Evolutionary conservation across 1,140 invertebrate genomes (phyloP).

Genomic region (Leptinotarsa lineolata): DNA sequence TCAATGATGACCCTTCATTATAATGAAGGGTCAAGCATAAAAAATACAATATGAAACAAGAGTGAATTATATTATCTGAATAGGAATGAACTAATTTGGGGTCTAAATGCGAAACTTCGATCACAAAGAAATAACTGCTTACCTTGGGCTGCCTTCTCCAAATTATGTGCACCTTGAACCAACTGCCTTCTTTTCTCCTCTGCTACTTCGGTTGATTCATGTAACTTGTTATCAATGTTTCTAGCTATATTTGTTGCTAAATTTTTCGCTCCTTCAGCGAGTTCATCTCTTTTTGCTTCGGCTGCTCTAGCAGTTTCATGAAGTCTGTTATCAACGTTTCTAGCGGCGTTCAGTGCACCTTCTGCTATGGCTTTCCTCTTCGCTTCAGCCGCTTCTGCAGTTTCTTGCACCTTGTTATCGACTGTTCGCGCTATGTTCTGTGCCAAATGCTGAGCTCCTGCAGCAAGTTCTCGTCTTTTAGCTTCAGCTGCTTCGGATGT

Average conservation of each 20-base stretch:
- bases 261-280: constrained; percentile 18
- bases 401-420: constrained; percentile 28
- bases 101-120: too few relatives aligned
- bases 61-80: too few relatives aligned
- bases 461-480: not conserved
- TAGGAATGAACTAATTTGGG: too few relatives aligned
- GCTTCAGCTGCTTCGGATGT: constrained; percentile 27
- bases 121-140: not conserved
- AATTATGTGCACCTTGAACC: constrained; percentile 33
- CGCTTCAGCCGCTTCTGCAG: constrained; percentile 19
- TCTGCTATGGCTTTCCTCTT: constrained; percentile 17
- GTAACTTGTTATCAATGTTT: constrained; percentile 33
- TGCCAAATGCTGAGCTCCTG: constrained; percentile 16
- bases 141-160: constrained; percentile 28
- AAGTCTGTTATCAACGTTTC: constrained; percentile 25
- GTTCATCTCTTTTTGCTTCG: constrained; percentile 12
- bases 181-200: constrained; percentile 20
- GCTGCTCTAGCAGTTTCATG: constrained; percentile 18
- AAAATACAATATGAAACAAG: too few relatives aligned
- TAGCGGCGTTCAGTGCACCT: constrained; percentile 1
- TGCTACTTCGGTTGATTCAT: constrained; percentile 27
- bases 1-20: too few relatives aligned
- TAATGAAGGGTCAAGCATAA: too few relatives aligned
- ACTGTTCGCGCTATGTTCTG: constrained; percentile 28
- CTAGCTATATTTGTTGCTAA: constrained; percentile 16